phyloP scores from a whole-genome alignment of 1,140 invertebrate species.

The Drosophila sproati region DNA sequence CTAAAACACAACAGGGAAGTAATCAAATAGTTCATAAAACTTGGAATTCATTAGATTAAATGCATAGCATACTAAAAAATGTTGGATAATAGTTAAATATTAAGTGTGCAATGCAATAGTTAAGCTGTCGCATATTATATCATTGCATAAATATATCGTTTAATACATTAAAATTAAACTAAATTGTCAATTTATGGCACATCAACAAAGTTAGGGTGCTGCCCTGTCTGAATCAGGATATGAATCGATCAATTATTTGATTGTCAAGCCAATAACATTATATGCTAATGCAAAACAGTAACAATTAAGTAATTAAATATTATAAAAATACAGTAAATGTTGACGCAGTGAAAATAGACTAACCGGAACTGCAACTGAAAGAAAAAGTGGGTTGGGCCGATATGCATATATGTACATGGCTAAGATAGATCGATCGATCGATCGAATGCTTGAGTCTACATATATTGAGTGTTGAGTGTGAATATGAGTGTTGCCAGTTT shows the following conservation, averaged over 20 bases:
- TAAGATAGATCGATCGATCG: constrained; percentile 31
- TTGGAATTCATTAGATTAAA: neutral
- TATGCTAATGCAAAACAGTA: constrained; percentile 62
- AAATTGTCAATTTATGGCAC: neutral
- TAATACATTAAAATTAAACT: neutral
- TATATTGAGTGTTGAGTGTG: constrained; percentile 21
- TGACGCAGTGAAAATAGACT: constrained; percentile 70
- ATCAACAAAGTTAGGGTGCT: constrained; percentile 13
- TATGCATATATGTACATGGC: constrained; percentile 19
- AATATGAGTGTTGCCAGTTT: constrained; percentile 12
- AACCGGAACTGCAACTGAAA: constrained; percentile 76
- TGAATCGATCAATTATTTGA: constrained; percentile 52
- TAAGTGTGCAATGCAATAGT: neutral
- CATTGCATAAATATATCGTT: too few relatives aligned
- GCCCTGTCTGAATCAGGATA: constrained; percentile 60
- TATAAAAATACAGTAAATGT: constrained; percentile 11
- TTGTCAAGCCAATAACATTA: constrained; percentile 46
- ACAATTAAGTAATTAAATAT: constrained; percentile 78
- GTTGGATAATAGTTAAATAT: too few relatives aligned
- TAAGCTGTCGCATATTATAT: too few relatives aligned
- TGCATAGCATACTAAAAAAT: neutral
- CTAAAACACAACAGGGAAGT: constrained; percentile 26
- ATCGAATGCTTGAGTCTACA: neutral
- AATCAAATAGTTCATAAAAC: neutral
- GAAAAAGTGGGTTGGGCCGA: constrained; percentile 69